Conservation (phyloP, 2,113 vertebrate species). For the Petrocephalus microphthalmus region DNA sequence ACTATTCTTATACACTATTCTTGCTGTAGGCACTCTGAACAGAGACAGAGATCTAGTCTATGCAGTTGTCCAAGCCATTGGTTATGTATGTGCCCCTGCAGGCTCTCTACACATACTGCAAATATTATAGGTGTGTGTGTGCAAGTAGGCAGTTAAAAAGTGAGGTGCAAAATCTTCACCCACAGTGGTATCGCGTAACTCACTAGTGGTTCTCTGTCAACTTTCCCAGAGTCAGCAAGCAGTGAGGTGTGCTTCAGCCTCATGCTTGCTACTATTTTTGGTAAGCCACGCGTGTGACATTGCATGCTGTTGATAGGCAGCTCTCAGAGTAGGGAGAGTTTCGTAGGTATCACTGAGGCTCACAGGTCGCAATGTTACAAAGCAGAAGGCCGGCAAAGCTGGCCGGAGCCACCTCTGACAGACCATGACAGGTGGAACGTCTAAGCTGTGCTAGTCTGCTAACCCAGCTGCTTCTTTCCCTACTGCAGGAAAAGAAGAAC, state of each 20-base stretch:
- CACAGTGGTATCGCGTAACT: neutral
- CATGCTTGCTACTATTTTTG: slow-evolving; percentile 1
- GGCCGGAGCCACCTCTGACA: slow-evolving; percentile 12
- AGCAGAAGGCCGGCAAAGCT: neutral
- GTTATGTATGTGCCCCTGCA: neutral
- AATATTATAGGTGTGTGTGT: neutral
- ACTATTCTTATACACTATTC: neutral
- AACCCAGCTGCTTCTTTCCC: slow-evolving; percentile 10
- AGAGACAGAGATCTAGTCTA: neutral
- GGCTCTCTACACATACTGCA: neutral
- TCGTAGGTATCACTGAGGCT: neutral
- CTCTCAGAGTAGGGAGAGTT: neutral
- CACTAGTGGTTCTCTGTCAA: too few species aligned
- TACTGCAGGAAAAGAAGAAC: slow-evolving; percentile 21
- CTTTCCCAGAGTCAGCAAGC: neutral
- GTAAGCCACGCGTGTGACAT: neutral
- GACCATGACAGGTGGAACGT: slow-evolving; percentile 9
- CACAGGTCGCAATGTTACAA: neutral
- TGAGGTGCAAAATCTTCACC: neutral
- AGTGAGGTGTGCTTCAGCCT: neutral
- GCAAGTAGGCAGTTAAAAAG: neutral
- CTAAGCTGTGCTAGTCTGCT: neutral
- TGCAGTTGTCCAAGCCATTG: neutral
- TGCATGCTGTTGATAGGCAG: neutral
- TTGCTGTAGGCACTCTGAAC: neutral